These are phyloP conservation scores for Corapipo altera DNA, from an alignment of 2,113 vertebrate species.

Conservation along the genomic window DNA sequence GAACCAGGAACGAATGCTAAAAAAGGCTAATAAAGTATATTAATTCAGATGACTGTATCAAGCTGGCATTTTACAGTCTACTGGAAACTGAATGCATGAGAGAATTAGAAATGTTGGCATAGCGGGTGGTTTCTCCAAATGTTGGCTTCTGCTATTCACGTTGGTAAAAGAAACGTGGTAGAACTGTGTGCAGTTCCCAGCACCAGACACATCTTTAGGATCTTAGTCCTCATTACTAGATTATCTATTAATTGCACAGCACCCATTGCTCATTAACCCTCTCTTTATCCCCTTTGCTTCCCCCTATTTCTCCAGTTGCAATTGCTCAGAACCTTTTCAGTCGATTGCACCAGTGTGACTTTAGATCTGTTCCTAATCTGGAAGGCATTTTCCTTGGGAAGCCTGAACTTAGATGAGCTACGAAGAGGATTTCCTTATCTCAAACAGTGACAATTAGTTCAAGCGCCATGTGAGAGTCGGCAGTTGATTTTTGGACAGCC, in stretches of 20 bases:
- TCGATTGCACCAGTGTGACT: neutral
- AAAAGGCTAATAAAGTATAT: constrained; percentile 47
- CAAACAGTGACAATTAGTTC: neutral
- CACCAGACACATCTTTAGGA: neutral
- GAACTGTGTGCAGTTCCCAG: neutral
- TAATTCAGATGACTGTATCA: constrained; percentile 41
- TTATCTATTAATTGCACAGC: neutral
- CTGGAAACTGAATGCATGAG: constrained; percentile 42
- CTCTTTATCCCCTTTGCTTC: neutral
- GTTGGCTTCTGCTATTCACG: neutral
- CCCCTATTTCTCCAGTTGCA: neutral
- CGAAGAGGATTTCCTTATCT: constrained; percentile 47
- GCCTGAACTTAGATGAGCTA: neutral
- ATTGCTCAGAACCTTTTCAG: neutral
- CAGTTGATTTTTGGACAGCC: constrained; percentile 43
- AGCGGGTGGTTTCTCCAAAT: constrained; percentile 41
- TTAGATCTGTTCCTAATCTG: constrained; percentile 32
- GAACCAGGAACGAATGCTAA: neutral
- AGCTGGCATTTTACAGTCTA: constrained; percentile 59
- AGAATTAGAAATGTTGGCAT: constrained; percentile 49
- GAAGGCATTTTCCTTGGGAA: neutral
- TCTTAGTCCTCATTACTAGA: neutral
- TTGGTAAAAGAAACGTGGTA: neutral
- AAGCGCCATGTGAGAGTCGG: constrained; percentile 18
- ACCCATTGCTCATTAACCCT: neutral